Percentiles rank a stretch among this genome's conserved stretches.
phyloP scores from a whole-genome alignment of 2,113 vertebrate species.

The Macquaria ambigua region DNA sequence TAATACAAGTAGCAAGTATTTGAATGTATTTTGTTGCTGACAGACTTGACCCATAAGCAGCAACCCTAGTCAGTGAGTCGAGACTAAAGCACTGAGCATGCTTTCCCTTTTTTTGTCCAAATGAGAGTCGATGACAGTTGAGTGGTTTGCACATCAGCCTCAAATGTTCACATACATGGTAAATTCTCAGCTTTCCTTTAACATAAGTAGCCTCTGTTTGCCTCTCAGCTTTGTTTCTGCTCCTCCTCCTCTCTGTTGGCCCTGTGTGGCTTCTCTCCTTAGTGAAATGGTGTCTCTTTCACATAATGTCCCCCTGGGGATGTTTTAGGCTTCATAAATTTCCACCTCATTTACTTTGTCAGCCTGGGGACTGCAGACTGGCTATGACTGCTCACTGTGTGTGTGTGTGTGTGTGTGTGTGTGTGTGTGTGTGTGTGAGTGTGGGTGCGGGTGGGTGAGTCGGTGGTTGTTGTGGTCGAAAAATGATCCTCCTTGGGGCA shows the following conservation, averaged over 20 bases:
- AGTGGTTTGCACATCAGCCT: background rate
- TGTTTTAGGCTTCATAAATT: slow-evolving; percentile 66
- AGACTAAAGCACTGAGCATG: background rate
- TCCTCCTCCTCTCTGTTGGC: background rate
- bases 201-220: slow-evolving; percentile 1
- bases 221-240: slow-evolving; percentile 19
- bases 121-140: background rate
- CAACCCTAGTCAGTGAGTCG: background rate
- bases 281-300: slow-evolving; percentile 66
- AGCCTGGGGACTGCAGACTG: slow-evolving; percentile 47
- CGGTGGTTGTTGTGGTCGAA: slow-evolving; percentile 32
- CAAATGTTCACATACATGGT: background rate
- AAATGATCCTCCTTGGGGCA: slow-evolving; percentile 28
- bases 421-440: slow-evolving; percentile 19
- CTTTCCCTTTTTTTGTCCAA: background rate
- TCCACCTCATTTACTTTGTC: slow-evolving; percentile 71
- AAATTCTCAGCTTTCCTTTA: background rate
- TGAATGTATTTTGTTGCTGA: background rate
- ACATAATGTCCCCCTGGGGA: slow-evolving; percentile 65
- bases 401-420: slow-evolving; percentile 15
- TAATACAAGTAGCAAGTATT: too few species aligned
- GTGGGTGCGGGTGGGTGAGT: slow-evolving; percentile 8
- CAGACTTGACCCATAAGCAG: background rate
- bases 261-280: slow-evolving; percentile 38
- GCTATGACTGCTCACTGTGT: slow-evolving; percentile 18